A percentile compares a stretch with the other conserved stretches of the same genome.
These are phyloP conservation scores for Acropternis orthonyx DNA, from an alignment of 2,797 vertebrate genomes.

Conservation along the genomic window DNA sequence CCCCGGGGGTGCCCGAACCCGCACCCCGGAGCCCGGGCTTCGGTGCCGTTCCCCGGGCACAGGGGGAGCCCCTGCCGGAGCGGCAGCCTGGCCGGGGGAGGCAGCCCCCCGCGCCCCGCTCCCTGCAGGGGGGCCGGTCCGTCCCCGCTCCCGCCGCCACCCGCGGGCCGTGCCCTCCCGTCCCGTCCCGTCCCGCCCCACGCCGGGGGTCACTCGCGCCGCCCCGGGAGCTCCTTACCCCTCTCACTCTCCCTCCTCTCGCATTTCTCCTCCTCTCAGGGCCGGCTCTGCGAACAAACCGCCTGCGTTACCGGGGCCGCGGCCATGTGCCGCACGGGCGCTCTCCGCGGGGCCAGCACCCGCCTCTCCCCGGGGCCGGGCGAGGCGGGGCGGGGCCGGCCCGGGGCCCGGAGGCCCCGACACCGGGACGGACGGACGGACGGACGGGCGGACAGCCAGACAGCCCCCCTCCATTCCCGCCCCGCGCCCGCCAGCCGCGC, in stretches of 20 bases:
- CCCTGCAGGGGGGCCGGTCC: not conserved
- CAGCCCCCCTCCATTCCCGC: constrained; percentile 65
- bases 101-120: not conserved
- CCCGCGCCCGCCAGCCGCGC: constrained; percentile 8
- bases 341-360: not conserved
- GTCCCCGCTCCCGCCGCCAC: not conserved
- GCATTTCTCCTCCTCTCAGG: constrained; percentile 77
- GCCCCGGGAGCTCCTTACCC: constrained; percentile 53
- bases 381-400: not conserved
- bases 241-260: constrained; percentile 73
- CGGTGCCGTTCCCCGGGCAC: accelerated
- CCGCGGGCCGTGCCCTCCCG: not conserved
- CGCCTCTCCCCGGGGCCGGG: constrained; percentile 2
- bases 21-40: not conserved
- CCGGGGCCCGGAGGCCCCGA: not conserved
- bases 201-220: not conserved
- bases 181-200: not conserved
- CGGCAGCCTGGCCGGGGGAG: not conserved
- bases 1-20: not conserved
- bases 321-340: not conserved
- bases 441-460: not conserved
- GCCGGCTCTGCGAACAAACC: constrained; percentile 75
- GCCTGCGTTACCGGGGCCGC: constrained; percentile 49
- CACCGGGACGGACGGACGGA: not conserved
- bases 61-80: accelerated